Evolutionary conservation across 2,797 vertebrate genomes (phyloP).

Genomic region (Zenarchopterus dispar): DNA sequence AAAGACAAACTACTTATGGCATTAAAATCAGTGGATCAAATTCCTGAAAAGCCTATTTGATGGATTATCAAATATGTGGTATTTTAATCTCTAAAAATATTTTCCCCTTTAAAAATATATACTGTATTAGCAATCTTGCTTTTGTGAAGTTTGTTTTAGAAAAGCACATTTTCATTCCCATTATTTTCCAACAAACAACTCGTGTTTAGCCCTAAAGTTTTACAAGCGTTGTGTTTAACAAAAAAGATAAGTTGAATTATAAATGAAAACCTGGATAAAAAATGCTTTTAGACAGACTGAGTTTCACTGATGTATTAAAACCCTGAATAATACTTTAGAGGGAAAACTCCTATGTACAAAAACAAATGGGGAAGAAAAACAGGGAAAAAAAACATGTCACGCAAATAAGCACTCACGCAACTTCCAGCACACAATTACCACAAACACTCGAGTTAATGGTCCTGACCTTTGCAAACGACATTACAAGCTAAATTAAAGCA

Average conservation of each 20-base stretch:
- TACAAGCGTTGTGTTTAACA: too few relatives aligned
- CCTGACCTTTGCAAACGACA: conserved; percentile 22
- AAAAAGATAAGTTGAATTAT: not conserved
- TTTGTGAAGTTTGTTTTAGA: not conserved
- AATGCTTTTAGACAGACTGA: not conserved
- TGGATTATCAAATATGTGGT: not conserved
- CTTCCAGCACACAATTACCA: conserved; percentile 33
- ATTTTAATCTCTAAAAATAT: conserved; percentile 13
- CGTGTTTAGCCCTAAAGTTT: too few relatives aligned
- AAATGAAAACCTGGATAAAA: not conserved
- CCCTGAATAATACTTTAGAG: conserved; percentile 15
- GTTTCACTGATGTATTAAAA: conserved; percentile 11
- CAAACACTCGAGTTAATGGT: conserved; percentile 24
- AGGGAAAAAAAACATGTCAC: conserved; percentile 14
- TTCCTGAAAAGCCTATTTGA: too few relatives aligned
- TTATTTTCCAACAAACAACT: too few relatives aligned
- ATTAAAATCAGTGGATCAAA: not conserved
- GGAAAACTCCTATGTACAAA: conserved; percentile 34
- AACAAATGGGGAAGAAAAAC: not conserved
- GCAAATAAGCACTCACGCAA: conserved; percentile 18
- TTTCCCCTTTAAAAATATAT: not conserved
- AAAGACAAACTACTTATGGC: conserved; percentile 27
- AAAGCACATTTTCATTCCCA: not conserved
- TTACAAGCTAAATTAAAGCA: conserved; percentile 5
- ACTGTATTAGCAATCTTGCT: too few relatives aligned